phyloP scores from a whole-genome alignment of 1,140 invertebrate species.

The Diachasma alloeum region DNA sequence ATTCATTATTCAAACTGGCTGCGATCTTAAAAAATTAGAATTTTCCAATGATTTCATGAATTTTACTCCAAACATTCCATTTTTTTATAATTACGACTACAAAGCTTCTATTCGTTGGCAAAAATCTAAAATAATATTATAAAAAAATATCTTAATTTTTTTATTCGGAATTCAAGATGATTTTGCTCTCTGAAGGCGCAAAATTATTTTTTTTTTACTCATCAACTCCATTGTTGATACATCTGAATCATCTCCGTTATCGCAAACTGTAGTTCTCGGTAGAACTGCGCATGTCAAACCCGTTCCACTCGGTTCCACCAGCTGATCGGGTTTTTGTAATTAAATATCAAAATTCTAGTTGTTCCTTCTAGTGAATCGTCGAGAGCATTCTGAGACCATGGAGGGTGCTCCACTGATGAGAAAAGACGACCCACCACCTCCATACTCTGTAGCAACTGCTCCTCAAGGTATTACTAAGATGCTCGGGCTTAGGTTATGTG shows the following conservation, averaged over 20 bases:
- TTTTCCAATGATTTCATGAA: too few species aligned
- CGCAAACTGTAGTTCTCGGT: neutral
- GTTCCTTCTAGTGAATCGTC: neutral
- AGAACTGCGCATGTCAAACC: neutral
- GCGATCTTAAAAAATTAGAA: too few species aligned
- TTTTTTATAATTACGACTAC: too few species aligned
- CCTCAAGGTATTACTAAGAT: slow-evolving; percentile 34
- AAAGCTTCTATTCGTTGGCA: too few species aligned
- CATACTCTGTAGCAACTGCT: slow-evolving; percentile 37
- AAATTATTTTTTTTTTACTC: neutral
- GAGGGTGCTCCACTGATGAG: slow-evolving; percentile 44
- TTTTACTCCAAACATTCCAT: too few species aligned
- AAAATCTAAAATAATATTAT: too few species aligned
- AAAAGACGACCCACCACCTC: slow-evolving; percentile 40
- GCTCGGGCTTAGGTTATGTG: slow-evolving; percentile 19
- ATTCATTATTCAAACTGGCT: too few species aligned
- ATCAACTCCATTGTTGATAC: neutral
- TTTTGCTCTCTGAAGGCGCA: too few species aligned
- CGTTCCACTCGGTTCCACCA: neutral
- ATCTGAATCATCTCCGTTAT: neutral
- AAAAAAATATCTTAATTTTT: too few species aligned
- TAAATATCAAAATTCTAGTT: neutral
- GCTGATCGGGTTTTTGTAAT: neutral
- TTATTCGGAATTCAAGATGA: too few species aligned
- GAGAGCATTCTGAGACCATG: slow-evolving; percentile 18